A percentile compares a stretch with the other conserved stretches of the same genome.
These are phyloP conservation scores for Pogonognathellus flavescens DNA, from an alignment of 1,140 invertebrate species.

Conservation along the genomic window DNA sequence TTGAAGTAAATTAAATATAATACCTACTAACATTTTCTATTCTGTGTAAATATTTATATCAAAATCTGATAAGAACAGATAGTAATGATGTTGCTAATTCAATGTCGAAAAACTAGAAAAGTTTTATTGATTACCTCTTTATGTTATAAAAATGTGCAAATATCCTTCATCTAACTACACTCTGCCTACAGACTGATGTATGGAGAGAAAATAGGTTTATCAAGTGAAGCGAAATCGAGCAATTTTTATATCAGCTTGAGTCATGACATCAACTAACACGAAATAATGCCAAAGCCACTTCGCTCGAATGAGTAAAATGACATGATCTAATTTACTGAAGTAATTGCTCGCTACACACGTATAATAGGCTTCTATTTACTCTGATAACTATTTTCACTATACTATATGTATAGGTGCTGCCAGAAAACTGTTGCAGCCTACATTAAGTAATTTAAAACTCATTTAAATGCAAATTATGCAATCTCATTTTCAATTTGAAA, in stretches of 20 bases:
- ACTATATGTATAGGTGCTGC: too few species aligned
- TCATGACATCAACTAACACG: background rate
- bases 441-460: background rate
- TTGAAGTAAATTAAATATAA: too few species aligned
- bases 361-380: constrained; percentile 21
- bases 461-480: constrained; percentile 20
- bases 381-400: background rate
- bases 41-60: too few species aligned
- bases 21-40: too few species aligned
- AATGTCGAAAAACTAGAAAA: too few species aligned
- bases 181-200: background rate
- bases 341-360: too few species aligned
- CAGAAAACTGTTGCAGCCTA: background rate
- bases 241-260: background rate
- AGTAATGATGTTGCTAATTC: too few species aligned
- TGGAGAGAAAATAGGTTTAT: background rate
- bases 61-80: too few species aligned
- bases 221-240: background rate
- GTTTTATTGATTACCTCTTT: too few species aligned
- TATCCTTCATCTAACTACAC: too few species aligned
- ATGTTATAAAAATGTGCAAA: too few species aligned
- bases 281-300: background rate
- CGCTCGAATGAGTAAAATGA: background rate
- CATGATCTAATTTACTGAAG: constrained; percentile 5
- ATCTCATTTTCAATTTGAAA: constrained; percentile 6